Evolutionary conservation across 23 tunicate species (phyloP), one percentile per base, ranked within the genome.

Genomic region (Styela plicata): DNA sequence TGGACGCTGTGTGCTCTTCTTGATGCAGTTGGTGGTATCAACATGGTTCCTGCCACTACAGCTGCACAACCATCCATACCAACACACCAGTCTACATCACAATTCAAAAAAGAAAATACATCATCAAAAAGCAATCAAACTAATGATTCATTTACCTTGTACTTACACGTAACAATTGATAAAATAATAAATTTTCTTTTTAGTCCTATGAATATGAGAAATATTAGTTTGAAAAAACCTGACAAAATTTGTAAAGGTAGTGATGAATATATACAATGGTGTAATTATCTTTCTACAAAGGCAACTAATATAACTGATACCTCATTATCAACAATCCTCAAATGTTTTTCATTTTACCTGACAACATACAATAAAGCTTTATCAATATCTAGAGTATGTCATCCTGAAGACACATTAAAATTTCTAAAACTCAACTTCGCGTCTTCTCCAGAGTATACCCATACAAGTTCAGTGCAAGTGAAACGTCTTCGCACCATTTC

Each of bases 1-100:
- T n/a, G 26, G 52, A 21, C 22, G 44, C 82, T 74, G 2, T 74
- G 84, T 64, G 81, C 90, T 63, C 37, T 74, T 66, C 65, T 86
- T 10, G 63, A 86, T 71, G 90, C 90, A 3, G 73, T 73, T 79
- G 85, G 70, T 63, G 85, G 74, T 17, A 82, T 68, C 17, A 34
- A 27, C 7, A 32, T 3, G 3, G 35, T 34, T 3, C 37, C 3
- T 28, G 37, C 24, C 34, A 30, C 32, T 28, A 18, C 19, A 18
- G 27, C 24, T 29, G 27, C 24, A 68, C 24, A 68, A 23, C 73
- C 73, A 68, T 7, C 31, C 30, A 24, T 3, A 27, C 29, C 7
- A 18, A 66, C 70, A 66, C 7, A 5, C 7, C 32, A 17, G 7
- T 30, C 77, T 3, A 21, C 35, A 26, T 71, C 77, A 71, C 32